phyloP scores from a whole-genome alignment of 30 jellyfish, hydroid and myxozoan species.

The Chrysaora quinquecirrha region DNA sequence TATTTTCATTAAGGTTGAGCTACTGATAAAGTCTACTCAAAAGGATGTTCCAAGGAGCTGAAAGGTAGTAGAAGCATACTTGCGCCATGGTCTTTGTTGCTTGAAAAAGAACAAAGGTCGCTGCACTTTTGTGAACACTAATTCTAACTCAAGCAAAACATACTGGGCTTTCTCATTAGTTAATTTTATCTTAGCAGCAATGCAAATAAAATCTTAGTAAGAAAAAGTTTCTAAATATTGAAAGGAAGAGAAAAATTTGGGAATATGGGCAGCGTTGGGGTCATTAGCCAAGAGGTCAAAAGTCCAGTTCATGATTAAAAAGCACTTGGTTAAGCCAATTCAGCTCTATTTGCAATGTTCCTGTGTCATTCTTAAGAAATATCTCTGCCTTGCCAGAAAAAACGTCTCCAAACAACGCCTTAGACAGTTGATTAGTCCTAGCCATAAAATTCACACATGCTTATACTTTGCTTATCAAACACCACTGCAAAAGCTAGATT shows the following conservation, averaged over 20 bases:
- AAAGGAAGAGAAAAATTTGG: background rate
- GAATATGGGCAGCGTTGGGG: conserved; percentile 1
- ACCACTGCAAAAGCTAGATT: background rate
- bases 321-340: too few species aligned
- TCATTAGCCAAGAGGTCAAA: background rate
- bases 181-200: too few species aligned
- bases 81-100: too few species aligned
- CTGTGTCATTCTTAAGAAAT: background rate
- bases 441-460: background rate
- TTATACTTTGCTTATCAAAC: background rate
- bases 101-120: too few species aligned
- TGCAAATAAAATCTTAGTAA: background rate
- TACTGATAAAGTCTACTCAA: too few species aligned
- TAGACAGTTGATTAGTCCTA: background rate
- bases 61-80: too few species aligned
- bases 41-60: too few species aligned
- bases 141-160: too few species aligned
- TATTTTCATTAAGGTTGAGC: too few species aligned
- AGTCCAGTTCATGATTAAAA: background rate
- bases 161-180: too few species aligned
- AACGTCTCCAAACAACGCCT: background rate
- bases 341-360: background rate
- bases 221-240: background rate
- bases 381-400: background rate
- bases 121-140: too few species aligned